These are phyloP conservation scores for Eulemur macaco DNA, from an alignment of 2,113 vertebrate genomes.

Conservation along the genomic window DNA sequence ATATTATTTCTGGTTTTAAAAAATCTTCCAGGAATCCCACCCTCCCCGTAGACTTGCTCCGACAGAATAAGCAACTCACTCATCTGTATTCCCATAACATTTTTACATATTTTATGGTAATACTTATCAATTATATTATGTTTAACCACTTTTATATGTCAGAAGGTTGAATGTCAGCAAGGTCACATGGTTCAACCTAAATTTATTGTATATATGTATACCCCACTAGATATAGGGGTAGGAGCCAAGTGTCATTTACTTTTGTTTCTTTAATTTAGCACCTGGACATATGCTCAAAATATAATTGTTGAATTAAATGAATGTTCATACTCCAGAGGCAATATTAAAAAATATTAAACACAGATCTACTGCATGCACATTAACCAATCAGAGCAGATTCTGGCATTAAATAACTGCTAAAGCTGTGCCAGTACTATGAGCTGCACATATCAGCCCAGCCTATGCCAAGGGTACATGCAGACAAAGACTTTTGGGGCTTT, in stretches of 20 bases:
- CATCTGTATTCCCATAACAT: background rate
- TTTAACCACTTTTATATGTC: background rate
- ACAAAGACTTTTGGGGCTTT: background rate
- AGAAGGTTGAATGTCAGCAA: constrained; percentile 18
- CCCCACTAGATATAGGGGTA: background rate
- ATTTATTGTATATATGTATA: background rate
- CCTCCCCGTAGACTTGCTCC: constrained; percentile 19
- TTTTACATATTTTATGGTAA: constrained; percentile 16
- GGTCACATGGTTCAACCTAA: background rate
- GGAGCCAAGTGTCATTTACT: background rate
- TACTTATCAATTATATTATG: background rate
- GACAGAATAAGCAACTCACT: constrained; percentile 5
- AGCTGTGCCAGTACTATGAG: background rate
- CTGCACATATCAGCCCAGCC: background rate
- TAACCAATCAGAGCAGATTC: background rate
- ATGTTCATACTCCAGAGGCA: background rate
- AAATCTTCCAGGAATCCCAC: background rate
- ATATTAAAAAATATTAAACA: constrained; percentile 12
- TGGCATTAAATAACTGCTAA: background rate
- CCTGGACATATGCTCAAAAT: constrained; percentile 7
- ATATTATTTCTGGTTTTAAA: background rate
- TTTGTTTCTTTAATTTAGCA: constrained; percentile 6
- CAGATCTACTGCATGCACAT: background rate
- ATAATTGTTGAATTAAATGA: constrained; percentile 10
- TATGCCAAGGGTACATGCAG: background rate